Evolutionary conservation across 2,888 invertebrate genomes (phyloP), one percentile per base, ranked within the genome.

Genomic region (Cyclophora punctaria): DNA sequence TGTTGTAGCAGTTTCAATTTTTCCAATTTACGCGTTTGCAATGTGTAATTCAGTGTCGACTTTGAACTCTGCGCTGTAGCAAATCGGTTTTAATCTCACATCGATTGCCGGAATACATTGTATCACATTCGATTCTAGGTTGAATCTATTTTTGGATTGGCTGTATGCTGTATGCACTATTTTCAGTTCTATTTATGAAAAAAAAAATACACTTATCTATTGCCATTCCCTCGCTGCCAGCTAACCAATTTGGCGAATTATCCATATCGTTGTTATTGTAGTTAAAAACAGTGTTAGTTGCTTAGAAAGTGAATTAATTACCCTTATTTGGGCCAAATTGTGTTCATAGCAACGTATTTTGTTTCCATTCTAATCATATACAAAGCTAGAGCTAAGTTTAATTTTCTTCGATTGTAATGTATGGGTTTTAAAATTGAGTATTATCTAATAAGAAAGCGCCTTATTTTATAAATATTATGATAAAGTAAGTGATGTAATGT

Each of bases 101-200:
- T 62, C 66, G 59, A 61, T 59, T 61, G 55, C 48, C 46, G 57
- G 46, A 62, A 64, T 64, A 67, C 69, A 66, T 53, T 63, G 67
- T 71, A 70, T 73, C 79, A 80, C 77, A 79, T 78, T 73, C 54
- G 75, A 73, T 75, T 73, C 68, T 76, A 73, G 78, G 77, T 71
- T 75, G 72, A 73, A 60, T 50, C 80, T 83, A 83, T 83, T 83
- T 83, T 77, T 68, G 72, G 68, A 62, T 64, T 66, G 62, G 67
- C 71, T 66, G 59, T 64, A 66, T 68, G 67, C 71, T 66, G 59
- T 64, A 66, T 68, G 67, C 66, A 68, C 66, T 71, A 64, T 66
- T 64, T 63, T 66, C 67, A 64, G 63, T 70, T 65, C 66, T 49
- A 57, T 64, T 67, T 20, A 67, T 66, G 50, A 45, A 59, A 46